These are phyloP conservation scores for Actinia equina DNA, from an alignment of 64 coral and sea anemone genomes.

Conservation along the genomic window DNA sequence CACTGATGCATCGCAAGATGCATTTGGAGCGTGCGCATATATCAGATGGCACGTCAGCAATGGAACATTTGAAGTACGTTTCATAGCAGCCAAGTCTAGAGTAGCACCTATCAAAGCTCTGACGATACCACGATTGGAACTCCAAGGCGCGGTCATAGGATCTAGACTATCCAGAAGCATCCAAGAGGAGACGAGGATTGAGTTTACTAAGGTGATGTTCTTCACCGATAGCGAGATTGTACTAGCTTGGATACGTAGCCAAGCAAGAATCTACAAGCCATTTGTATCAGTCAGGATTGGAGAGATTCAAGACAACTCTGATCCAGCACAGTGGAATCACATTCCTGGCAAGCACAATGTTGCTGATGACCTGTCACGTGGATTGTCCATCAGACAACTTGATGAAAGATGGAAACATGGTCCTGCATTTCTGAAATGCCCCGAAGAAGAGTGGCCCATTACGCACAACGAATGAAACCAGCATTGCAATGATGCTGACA, in stretches of 20 bases:
- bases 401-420: too few species aligned
- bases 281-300: too few species aligned
- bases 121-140: constrained; percentile 34
- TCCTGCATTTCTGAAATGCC: constrained; percentile 16
- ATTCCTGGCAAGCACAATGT: too few species aligned
- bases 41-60: background rate
- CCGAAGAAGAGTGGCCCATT: constrained; percentile 34
- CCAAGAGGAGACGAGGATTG: constrained; percentile 24
- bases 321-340: too few species aligned
- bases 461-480: background rate
- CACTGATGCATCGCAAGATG: background rate
- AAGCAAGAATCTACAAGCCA: background rate
- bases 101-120: constrained; percentile 46
- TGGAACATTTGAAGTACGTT: constrained; percentile 15
- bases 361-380: too few species aligned
- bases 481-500: background rate
- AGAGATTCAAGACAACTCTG: too few species aligned
- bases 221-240: constrained; percentile 41
- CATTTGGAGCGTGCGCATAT: constrained; percentile 35
- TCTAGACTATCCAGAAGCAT: background rate
- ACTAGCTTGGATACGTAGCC: constrained; percentile 19
- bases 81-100: constrained; percentile 52
- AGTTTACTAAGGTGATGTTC: constrained; percentile 24
- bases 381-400: too few species aligned
- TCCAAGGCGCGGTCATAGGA: constrained; percentile 37